Conservation (phyloP, 2,797 vertebrate species). For the Microcaecilia unicolor region DNA sequence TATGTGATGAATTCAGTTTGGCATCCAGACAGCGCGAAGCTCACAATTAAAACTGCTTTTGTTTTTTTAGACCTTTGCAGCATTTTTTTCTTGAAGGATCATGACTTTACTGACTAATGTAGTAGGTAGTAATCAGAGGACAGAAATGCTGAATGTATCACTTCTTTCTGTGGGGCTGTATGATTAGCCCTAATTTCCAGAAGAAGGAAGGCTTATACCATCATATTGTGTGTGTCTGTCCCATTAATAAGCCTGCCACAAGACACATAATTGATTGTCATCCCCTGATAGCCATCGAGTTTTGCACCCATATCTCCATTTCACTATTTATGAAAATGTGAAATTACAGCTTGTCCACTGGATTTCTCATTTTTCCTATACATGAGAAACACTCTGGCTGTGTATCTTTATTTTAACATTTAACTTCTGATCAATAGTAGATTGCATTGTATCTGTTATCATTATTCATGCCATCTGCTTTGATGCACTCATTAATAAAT, state of each 20-base stretch:
- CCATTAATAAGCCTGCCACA: too few species aligned
- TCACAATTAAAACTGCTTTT: background rate
- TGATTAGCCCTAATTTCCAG: too few species aligned
- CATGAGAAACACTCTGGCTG: background rate
- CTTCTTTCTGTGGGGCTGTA: too few species aligned
- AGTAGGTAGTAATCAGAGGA: background rate
- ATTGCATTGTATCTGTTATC: slow-evolving; percentile 2
- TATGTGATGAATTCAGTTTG: too few species aligned
- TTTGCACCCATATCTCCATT: too few species aligned
- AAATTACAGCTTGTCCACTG: background rate
- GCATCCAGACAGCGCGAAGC: background rate
- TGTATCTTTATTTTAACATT: background rate
- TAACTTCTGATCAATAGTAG: background rate
- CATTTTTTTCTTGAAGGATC: background rate
- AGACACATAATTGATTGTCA: too few species aligned
- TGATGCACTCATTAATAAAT: slow-evolving; percentile 13
- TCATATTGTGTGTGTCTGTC: too few species aligned
- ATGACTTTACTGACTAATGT: background rate
- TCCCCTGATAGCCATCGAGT: too few species aligned
- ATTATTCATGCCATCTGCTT: slow-evolving; percentile 3
- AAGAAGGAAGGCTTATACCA: too few species aligned
- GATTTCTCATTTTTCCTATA: too few species aligned
- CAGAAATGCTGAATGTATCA: too few species aligned
- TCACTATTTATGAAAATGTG: background rate
- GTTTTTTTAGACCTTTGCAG: background rate